These are phyloP conservation scores for Elymnias hypermnestra DNA, from an alignment of 1,140 invertebrate species.

Conservation along the genomic window DNA sequence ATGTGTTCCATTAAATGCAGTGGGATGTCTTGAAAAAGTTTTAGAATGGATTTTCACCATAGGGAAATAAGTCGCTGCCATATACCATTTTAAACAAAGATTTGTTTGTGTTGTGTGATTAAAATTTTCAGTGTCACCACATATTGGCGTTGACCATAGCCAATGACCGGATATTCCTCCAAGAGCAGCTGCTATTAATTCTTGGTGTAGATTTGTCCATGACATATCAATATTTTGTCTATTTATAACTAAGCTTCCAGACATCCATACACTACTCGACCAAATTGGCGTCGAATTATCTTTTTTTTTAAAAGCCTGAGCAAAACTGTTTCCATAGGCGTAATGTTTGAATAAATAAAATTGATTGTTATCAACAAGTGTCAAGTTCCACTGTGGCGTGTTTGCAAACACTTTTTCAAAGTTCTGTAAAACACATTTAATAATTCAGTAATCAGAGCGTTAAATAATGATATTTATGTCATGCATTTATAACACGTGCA, in stretches of 20 bases:
- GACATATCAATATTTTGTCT: conserved; percentile 48
- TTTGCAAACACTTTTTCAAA: conserved; percentile 43
- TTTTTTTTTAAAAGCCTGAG: conserved; percentile 29
- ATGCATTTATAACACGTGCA: too few relatives aligned
- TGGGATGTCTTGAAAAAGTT: conserved; percentile 35
- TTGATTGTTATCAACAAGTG: conserved; percentile 22
- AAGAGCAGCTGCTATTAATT: conserved; percentile 47
- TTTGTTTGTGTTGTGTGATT: conserved; percentile 29
- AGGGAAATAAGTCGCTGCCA: conserved; percentile 54
- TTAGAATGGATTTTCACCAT: conserved; percentile 56
- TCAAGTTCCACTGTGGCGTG: conserved; percentile 53
- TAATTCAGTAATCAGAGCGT: too few relatives aligned
- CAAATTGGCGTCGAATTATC: conserved; percentile 24
- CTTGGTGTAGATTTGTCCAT: conserved; percentile 47
- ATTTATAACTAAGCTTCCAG: conserved; percentile 34
- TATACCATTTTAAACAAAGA: conserved; percentile 66
- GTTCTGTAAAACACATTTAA: conserved; percentile 37
- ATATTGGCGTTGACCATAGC: conserved; percentile 57
- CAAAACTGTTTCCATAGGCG: conserved; percentile 43
- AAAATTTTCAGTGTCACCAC: conserved; percentile 53
- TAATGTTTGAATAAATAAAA: conserved; percentile 47
- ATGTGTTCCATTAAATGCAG: conserved; percentile 42
- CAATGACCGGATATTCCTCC: conserved; percentile 58
- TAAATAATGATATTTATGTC: too few relatives aligned
- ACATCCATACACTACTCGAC: conserved; percentile 45